phyloP scores from a whole-genome alignment of 2,113 vertebrate species.

The Turnix velox region DNA sequence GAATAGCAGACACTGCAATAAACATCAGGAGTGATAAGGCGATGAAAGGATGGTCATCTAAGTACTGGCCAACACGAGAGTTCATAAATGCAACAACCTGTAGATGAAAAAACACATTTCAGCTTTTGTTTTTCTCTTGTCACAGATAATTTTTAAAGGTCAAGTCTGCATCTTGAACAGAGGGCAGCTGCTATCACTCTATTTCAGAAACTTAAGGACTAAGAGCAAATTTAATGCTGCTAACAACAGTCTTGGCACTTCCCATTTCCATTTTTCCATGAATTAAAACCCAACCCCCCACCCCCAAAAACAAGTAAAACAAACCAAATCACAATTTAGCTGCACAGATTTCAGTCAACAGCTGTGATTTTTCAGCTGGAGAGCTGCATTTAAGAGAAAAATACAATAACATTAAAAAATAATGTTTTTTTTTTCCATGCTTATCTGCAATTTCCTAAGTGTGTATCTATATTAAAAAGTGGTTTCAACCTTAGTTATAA shows the following conservation, averaged over 20 bases:
- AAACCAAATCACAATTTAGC: background rate
- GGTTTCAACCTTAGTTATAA: background rate
- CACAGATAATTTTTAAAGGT: background rate
- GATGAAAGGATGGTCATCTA: conserved; percentile 81
- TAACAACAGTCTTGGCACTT: background rate
- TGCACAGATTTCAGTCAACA: background rate
- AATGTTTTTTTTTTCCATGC: background rate
- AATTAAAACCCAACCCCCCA: background rate
- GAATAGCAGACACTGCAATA: conserved; percentile 73
- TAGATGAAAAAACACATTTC: background rate
- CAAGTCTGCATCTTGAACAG: background rate
- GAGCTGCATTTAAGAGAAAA: background rate
- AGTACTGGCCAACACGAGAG: conserved; percentile 76
- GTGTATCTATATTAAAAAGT: background rate
- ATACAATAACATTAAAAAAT: background rate
- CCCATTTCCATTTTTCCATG: background rate
- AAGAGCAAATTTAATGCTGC: background rate
- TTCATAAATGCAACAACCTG: conserved; percentile 83
- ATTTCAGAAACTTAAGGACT: background rate
- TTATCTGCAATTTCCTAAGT: background rate
- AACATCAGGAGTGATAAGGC: conserved; percentile 81
- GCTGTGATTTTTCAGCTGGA: background rate
- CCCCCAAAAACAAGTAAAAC: background rate
- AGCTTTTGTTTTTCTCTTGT: background rate
- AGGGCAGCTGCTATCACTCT: background rate